phyloP scores from a whole-genome alignment of 2,888 invertebrate genomes.

The Oasisia sp. region DNA sequence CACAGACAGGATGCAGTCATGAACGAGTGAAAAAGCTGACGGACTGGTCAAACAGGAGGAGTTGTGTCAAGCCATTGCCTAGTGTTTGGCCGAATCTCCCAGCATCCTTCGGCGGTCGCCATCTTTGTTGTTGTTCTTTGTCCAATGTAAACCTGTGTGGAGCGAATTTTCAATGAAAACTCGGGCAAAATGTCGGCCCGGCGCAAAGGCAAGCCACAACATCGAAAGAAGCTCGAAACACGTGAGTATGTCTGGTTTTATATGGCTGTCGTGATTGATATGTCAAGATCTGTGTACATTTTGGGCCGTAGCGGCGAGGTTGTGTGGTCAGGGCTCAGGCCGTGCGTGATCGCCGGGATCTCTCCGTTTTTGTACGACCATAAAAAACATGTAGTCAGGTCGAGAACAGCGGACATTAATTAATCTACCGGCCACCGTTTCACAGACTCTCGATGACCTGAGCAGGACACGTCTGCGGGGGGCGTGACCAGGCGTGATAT shows the following conservation, averaged over 20 bases:
- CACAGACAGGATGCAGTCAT: constrained; percentile 3
- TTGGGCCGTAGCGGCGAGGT: background rate
- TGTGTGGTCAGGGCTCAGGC: constrained; percentile 5
- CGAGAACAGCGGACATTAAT: constrained; percentile 13
- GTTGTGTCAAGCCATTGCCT: constrained; percentile 17
- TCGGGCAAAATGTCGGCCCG: constrained; percentile 58
- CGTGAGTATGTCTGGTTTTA: constrained; percentile 34
- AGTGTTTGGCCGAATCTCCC: constrained; percentile 25
- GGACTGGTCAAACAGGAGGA: constrained; percentile 17
- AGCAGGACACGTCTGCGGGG: constrained; percentile 12
- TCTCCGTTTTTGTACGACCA: background rate
- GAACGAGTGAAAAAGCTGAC: background rate
- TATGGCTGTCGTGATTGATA: constrained; percentile 12
- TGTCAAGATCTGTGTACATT: background rate
- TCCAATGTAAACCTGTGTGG: constrained; percentile 34
- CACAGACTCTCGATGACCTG: background rate
- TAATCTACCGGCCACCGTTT: background rate
- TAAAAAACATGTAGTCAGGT: background rate
- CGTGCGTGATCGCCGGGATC: constrained; percentile 17
- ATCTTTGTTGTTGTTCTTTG: constrained; percentile 39
- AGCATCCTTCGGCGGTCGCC: constrained; percentile 33
- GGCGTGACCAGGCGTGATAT: constrained; percentile 17
- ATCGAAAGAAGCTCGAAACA: constrained; percentile 48
- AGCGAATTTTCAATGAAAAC: constrained; percentile 39
- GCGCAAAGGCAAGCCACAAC: constrained; percentile 67